These are phyloP conservation scores for Xenopus petersii DNA, from an alignment of 2,797 vertebrate species.

Conservation along the genomic window DNA sequence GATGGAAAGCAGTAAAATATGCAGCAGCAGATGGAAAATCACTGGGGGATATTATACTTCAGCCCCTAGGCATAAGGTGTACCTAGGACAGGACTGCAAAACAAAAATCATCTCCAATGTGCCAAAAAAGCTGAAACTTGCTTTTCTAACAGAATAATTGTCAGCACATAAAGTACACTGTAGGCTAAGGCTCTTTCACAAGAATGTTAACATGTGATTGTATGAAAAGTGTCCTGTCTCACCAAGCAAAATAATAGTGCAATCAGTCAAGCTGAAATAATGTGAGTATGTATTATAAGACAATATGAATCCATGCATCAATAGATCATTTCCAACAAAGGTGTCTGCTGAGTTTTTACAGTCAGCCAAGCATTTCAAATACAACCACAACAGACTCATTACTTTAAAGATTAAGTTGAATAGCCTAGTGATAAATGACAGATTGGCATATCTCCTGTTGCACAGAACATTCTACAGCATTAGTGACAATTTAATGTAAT, in stretches of 20 bases:
- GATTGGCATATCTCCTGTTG: slow-evolving; percentile 28
- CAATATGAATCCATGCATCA: slow-evolving; percentile 24
- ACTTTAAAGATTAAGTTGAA: slow-evolving; percentile 39
- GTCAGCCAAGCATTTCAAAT: slow-evolving; percentile 26
- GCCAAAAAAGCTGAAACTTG: slow-evolving; percentile 18
- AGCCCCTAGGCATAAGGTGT: slow-evolving; percentile 33
- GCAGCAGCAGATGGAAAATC: slow-evolving; percentile 34
- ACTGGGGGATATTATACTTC: slow-evolving; percentile 21
- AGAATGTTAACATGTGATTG: background rate
- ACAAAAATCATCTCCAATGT: slow-evolving; percentile 21
- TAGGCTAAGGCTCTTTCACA: background rate
- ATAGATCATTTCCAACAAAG: slow-evolving; percentile 35
- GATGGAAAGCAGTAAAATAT: slow-evolving; percentile 7
- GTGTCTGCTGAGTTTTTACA: slow-evolving; percentile 30
- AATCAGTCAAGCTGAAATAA: slow-evolving; percentile 16
- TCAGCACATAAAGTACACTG: slow-evolving; percentile 19
- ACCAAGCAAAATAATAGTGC: slow-evolving; percentile 6
- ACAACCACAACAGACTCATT: slow-evolving; percentile 38
- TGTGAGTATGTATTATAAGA: slow-evolving; percentile 6
- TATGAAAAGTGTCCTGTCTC: slow-evolving; percentile 17
- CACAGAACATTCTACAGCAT: slow-evolving; percentile 14
- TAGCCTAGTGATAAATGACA: slow-evolving; percentile 37
- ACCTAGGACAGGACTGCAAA: slow-evolving; percentile 28
- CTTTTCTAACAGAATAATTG: slow-evolving; percentile 21
- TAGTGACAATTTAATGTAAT: slow-evolving; percentile 36